Conservation (phyloP, 92 coral and sea anemone genomes). For the Bergia puertoricense region DNA sequence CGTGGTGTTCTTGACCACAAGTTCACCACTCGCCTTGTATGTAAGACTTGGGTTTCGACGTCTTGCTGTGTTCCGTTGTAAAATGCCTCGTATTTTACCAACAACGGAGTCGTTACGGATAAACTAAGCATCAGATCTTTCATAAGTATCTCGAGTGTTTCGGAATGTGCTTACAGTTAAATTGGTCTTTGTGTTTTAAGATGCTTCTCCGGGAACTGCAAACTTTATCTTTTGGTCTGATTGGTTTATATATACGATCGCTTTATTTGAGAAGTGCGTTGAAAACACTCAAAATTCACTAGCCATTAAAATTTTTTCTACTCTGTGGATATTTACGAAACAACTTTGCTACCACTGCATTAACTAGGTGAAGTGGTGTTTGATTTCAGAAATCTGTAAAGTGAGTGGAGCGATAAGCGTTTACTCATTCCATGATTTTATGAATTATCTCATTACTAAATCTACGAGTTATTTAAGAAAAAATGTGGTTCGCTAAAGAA, state of each 20-base stretch:
- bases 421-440: not conserved
- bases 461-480: not conserved
- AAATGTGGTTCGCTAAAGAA: not conserved
- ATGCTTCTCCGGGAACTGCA: not conserved
- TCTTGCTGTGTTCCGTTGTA: not conserved
- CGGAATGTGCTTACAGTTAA: not conserved
- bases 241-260: not conserved
- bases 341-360: not conserved
- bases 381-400: conserved; percentile 20
- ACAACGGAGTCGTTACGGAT: conserved; percentile 7
- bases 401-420: not conserved
- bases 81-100: not conserved
- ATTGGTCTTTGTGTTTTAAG: not conserved
- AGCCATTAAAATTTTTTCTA: not conserved
- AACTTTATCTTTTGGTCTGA: not conserved
- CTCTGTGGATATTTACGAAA: conserved; percentile 11
- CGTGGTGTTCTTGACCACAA: not conserved
- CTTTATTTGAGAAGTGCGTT: not conserved
- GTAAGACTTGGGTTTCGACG: not conserved
- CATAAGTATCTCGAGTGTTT: conserved; percentile 13
- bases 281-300: not conserved
- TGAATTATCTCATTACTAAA: not conserved
- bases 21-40: not conserved
- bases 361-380: no score
- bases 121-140: not conserved